Conservation (phyloP, 2,113 vertebrate genomes). For the Nibea coibor region DNA sequence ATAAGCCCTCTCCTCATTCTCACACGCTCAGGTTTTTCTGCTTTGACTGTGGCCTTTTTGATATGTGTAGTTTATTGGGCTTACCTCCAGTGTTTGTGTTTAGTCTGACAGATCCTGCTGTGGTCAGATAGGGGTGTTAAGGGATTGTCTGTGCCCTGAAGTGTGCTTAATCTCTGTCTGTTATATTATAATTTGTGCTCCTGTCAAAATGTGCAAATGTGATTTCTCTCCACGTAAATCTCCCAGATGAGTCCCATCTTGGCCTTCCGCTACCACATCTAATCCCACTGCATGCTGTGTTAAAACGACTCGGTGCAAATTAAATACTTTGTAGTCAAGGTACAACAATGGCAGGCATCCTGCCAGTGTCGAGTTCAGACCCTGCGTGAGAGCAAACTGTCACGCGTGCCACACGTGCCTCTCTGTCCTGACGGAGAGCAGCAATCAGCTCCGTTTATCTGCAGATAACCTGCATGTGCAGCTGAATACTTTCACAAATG, state of each 20-base stretch:
- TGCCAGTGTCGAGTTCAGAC: slow-evolving; percentile 13
- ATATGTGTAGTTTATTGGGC: slow-evolving; percentile 24
- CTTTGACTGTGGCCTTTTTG: slow-evolving; percentile 17
- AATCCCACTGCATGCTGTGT: neutral
- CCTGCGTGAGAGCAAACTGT: neutral
- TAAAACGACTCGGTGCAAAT: slow-evolving; percentile 32
- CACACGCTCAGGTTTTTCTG: neutral
- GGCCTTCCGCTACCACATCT: neutral
- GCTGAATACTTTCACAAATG: neutral
- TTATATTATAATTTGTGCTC: slow-evolving; percentile 40
- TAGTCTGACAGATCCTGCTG: slow-evolving; percentile 44
- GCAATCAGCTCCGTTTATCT: neutral
- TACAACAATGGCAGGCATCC: slow-evolving; percentile 4
- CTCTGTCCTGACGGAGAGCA: neutral
- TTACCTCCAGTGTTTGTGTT: slow-evolving; percentile 54
- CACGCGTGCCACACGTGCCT: no score
- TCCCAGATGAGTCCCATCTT: slow-evolving; percentile 26
- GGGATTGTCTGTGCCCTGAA: slow-evolving; percentile 54
- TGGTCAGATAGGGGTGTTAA: slow-evolving; percentile 57
- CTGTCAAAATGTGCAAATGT: slow-evolving; percentile 50
- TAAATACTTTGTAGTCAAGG: slow-evolving; percentile 11
- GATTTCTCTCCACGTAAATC: slow-evolving; percentile 33
- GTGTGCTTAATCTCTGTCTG: slow-evolving; percentile 61
- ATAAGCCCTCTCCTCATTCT: neutral
- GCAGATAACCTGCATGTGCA: neutral